Percentiles rank a stretch among this genome's conserved stretches.
Evolutionary conservation across 92 coral and sea anemone genomes (phyloP).

Genomic region (Phenganax subtilis): DNA sequence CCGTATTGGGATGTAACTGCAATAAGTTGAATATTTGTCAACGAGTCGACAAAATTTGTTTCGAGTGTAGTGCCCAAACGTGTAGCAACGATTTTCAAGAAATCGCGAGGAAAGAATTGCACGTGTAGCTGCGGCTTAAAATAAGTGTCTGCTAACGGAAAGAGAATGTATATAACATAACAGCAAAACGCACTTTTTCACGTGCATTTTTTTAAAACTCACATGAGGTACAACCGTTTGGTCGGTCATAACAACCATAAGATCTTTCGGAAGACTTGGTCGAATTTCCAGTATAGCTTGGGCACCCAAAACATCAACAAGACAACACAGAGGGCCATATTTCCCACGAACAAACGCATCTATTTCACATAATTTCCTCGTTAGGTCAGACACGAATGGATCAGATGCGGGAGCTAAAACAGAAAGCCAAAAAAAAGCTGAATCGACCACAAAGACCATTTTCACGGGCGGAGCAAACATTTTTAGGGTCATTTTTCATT

Average conservation of each 20-base stretch:
- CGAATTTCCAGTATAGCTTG: constrained; percentile 58
- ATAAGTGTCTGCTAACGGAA: neutral
- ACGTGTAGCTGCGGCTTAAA: neutral
- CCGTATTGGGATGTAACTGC: too few relatives aligned
- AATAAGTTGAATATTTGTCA: too few relatives aligned
- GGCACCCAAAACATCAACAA: constrained; percentile 75
- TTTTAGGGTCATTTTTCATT: too few relatives aligned
- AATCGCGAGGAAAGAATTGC: too few relatives aligned
- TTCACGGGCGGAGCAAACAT: too few relatives aligned
- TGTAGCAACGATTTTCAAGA: neutral
- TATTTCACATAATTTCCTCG: constrained; percentile 56
- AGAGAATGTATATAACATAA: neutral
- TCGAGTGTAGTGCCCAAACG: neutral
- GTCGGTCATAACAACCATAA: constrained; percentile 62
- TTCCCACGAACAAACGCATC: constrained; percentile 89
- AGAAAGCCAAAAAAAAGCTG: too few relatives aligned
- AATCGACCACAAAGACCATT: too few relatives aligned
- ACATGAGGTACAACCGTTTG: constrained; percentile 79
- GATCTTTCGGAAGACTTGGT: constrained; percentile 62
- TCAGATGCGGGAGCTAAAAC: constrained; percentile 56
- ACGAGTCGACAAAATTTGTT: too few relatives aligned
- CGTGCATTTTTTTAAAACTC: constrained; percentile 17
- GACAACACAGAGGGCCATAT: constrained; percentile 86
- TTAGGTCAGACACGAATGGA: constrained; percentile 56
- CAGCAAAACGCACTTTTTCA: too few relatives aligned